phyloP scores from a whole-genome alignment of 2,113 vertebrate genomes.

The Chaetops frenatus region DNA sequence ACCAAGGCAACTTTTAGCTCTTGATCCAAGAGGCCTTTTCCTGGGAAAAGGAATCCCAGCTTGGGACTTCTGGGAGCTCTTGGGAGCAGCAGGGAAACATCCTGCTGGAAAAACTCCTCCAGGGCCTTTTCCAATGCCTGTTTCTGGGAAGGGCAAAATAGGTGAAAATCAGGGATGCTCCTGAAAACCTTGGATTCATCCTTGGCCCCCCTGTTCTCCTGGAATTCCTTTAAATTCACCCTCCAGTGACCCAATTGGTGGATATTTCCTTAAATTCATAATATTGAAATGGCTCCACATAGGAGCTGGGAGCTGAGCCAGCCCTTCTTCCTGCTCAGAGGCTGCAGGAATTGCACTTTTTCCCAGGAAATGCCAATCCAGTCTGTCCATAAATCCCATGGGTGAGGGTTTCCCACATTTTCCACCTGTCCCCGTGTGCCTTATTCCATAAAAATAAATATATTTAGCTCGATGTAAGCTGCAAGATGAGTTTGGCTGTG shows the following conservation, averaged over 20 bases:
- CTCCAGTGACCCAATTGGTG: not conserved
- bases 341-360: not conserved
- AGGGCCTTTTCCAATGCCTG: not conserved
- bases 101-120: not conserved
- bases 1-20: not conserved
- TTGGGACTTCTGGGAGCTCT: not conserved
- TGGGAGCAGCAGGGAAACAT: not conserved
- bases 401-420: not conserved
- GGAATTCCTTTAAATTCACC: not conserved
- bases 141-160: not conserved
- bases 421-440: not conserved
- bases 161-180: not conserved
- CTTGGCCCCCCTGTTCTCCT: not conserved
- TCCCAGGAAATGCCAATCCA: not conserved
- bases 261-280: too few relatives aligned
- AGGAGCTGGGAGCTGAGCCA: not conserved
- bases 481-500: not conserved
- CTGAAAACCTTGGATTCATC: not conserved
- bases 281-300: not conserved
- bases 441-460: rapidly evolving
- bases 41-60: not conserved
- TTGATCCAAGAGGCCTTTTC: not conserved
- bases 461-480: too few relatives aligned
- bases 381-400: not conserved
- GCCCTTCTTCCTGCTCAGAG: not conserved